phyloP scores from a whole-genome alignment of 1,140 invertebrate genomes.

The Tribolium madens region DNA sequence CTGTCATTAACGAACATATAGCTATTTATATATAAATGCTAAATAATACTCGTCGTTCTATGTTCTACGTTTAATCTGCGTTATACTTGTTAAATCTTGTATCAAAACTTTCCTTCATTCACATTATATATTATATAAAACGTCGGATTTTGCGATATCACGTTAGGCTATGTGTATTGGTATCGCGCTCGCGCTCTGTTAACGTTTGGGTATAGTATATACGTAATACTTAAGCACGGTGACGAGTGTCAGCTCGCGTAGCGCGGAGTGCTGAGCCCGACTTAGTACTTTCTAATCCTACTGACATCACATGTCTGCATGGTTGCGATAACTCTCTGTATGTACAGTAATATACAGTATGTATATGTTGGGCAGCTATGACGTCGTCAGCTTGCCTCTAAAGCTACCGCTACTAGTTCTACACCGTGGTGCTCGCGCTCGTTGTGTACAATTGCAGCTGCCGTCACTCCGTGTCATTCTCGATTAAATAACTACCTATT shows the following conservation, averaged over 20 bases:
- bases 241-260: conserved; percentile 28
- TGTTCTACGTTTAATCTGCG: conserved; percentile 52
- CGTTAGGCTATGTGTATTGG: conserved; percentile 58
- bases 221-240: conserved; percentile 45
- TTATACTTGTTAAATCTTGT: conserved; percentile 62
- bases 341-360: conserved; percentile 62
- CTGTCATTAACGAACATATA: conserved; percentile 56
- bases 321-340: conserved; percentile 57
- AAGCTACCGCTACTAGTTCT: conserved; percentile 39
- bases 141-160: conserved; percentile 60
- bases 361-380: conserved; percentile 48
- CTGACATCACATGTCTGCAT: conserved; percentile 55
- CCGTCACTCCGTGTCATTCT: conserved; percentile 38
- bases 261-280: conserved; percentile 32
- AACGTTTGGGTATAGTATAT: conserved; percentile 41
- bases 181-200: conserved; percentile 46
- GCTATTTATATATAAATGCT: conserved; percentile 55
- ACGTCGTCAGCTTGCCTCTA: conserved; percentile 37
- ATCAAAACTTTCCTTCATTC: conserved; percentile 61
- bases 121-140: conserved; percentile 60
- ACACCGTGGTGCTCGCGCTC: conserved; percentile 44
- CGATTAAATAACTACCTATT: conserved; percentile 50
- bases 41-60: conserved; percentile 57
- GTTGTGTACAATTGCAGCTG: conserved; percentile 45
- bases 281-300: conserved; percentile 48